phyloP scores from a whole-genome alignment of 2,888 invertebrate species.

The Chironomus tentans region DNA sequence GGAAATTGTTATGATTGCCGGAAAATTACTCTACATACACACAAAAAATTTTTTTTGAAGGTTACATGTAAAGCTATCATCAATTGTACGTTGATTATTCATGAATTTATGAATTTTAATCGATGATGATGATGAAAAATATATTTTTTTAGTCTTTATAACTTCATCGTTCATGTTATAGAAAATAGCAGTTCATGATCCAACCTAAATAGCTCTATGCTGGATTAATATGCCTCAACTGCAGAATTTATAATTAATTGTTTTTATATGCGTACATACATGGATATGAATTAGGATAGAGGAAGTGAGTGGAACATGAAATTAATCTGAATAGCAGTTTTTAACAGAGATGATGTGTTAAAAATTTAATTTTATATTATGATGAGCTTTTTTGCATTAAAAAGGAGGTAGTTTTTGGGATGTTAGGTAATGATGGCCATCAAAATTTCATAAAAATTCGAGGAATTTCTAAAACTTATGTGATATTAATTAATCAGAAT shows the following conservation, averaged over 20 bases:
- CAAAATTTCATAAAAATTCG: too few relatives aligned
- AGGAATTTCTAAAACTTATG: too few relatives aligned
- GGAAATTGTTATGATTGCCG: neutral
- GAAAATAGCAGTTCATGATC: neutral
- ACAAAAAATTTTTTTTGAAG: neutral
- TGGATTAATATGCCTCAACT: neutral
- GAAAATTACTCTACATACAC: neutral
- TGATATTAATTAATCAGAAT: too few relatives aligned
- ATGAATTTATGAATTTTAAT: constrained; percentile 23
- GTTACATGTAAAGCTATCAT: neutral
- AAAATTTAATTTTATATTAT: too few relatives aligned
- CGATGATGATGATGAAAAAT: neutral
- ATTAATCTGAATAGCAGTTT: too few relatives aligned
- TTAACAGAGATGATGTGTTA: too few relatives aligned
- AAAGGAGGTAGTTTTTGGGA: too few relatives aligned
- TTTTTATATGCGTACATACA: neutral
- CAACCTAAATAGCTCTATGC: too few relatives aligned
- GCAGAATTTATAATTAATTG: constrained; percentile 18
- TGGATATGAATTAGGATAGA: too few relatives aligned
- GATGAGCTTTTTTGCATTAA: too few relatives aligned
- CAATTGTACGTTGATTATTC: constrained; percentile 10
- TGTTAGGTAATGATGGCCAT: too few relatives aligned
- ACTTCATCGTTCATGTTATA: neutral
- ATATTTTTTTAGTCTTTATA: neutral
- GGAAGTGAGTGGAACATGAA: too few relatives aligned